A percentile compares a stretch with the other conserved stretches of the same genome.
These are phyloP conservation scores for Drosophila pandora DNA, from an alignment of 1,140 invertebrate genomes.

Conservation along the genomic window DNA sequence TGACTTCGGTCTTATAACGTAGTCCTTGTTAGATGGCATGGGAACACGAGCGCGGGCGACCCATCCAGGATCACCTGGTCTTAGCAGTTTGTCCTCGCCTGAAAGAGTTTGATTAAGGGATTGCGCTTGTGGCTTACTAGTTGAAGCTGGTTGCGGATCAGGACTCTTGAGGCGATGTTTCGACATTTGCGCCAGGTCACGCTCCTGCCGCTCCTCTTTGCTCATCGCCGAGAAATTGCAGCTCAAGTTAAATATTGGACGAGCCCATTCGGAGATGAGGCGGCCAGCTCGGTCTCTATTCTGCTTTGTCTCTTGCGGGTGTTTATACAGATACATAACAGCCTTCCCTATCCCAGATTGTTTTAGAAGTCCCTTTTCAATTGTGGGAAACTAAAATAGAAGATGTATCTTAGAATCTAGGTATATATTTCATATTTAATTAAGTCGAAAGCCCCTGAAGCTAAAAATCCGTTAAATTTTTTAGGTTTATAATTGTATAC, in stretches of 20 bases:
- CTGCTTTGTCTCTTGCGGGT: constrained; percentile 97
- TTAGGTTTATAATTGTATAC: no score
- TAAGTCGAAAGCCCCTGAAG: no score
- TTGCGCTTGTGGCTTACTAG: constrained; percentile 85
- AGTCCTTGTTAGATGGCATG: constrained; percentile 97
- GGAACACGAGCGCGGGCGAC: constrained; percentile 97
- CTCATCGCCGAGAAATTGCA: constrained; percentile 96
- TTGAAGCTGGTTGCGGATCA: constrained; percentile 69
- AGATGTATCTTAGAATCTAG: no score
- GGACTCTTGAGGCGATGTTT: constrained; percentile 86
- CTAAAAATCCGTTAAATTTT: no score
- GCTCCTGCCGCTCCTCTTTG: constrained; percentile 94
- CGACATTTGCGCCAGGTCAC: constrained; percentile 95
- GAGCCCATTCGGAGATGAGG: constrained; percentile 98
- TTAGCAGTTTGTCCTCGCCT: constrained; percentile 84
- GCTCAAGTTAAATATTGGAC: constrained; percentile 98
- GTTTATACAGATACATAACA: constrained; percentile 99
- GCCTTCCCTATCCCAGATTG: constrained; percentile 98
- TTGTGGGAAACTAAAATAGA: constrained; percentile 91
- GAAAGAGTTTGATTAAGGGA: constrained; percentile 85
- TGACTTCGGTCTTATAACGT: constrained; percentile 97
- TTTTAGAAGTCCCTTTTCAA: constrained; percentile 95
- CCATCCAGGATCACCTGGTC: constrained; percentile 98
- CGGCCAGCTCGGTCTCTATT: constrained; percentile 96
- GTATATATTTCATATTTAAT: no score